Base-by-base conservation (phyloP, 2,797 vertebrate species). In the Leuciscus waleckii region DNA sequence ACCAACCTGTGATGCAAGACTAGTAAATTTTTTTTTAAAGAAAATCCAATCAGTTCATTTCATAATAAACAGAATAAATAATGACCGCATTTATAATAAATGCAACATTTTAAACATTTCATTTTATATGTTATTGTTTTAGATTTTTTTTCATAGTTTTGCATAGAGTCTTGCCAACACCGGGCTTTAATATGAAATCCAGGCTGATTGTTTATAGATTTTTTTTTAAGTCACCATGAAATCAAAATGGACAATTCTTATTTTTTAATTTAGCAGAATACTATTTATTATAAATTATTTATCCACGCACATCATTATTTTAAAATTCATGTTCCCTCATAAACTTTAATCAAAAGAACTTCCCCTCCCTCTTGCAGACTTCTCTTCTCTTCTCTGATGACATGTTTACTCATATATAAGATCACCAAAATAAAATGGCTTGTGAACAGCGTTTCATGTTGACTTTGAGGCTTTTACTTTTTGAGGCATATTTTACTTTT, bases 141-240 rank as follows among this genome's bases (percentile, higher is more conserved):
- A 63, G 58, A 63, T 78, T 73, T 80, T 37, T 74, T 81, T 87
- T 84, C 2, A 0, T 4, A 14, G 5, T 71, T 93, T 91, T 90
- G 86, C 65, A 11, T 2, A 54, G 17, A 35, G 5, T 75, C 43
- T 80, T 35, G 14, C 23, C 61, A 54, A 68, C 21, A 26, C 6
- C 2, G 1, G 14, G 7, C 23, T 39, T 77, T 58, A 58, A n/a
- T 1, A 56, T 58, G 21, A 16, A 39, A 61, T 26, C 23, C 23
- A 56, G 21, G 10, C 21, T 23, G 7, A 56, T 9, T 54, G 51
- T 56, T 56, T 56, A 56, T 56, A 46, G 4, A 43, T 43, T 4
- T 13, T 46, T 46, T 46, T 46, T 46, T 16, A 46, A 46, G 46
- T 46, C 46, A 46, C 46, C 46, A 46, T 46, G 46, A 46, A 58